Conservation (phyloP, 2,113 vertebrate species). For the Nothobranchius kuhntae region DNA sequence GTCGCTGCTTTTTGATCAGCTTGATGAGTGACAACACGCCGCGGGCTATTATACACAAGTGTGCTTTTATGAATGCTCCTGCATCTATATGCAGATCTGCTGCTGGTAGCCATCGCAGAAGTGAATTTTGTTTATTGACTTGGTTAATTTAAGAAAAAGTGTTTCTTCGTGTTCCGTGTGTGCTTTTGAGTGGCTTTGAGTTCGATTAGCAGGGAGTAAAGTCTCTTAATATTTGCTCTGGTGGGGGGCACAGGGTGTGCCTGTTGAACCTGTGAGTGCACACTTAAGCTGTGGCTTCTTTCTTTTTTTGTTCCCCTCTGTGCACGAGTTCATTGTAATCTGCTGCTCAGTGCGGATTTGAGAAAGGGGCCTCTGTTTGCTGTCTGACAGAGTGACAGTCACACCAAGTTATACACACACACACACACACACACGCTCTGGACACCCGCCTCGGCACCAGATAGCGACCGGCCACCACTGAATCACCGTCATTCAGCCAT, state of each 20-base stretch:
- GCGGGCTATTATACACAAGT: slow-evolving; percentile 62
- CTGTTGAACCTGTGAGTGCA: slow-evolving; percentile 64
- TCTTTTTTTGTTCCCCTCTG: slow-evolving; percentile 52
- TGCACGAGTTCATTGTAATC: slow-evolving; percentile 67
- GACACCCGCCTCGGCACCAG: slow-evolving; percentile 72
- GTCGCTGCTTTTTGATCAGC: slow-evolving; percentile 70
- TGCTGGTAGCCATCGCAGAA: slow-evolving; percentile 15
- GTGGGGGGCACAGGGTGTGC: slow-evolving; percentile 49
- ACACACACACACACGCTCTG: slow-evolving; percentile 27
- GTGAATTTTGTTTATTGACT: slow-evolving; percentile 34
- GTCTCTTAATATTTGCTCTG: slow-evolving; percentile 65
- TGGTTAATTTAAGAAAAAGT: slow-evolving; percentile 43
- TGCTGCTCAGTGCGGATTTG: slow-evolving; percentile 60
- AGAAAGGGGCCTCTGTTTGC: slow-evolving; percentile 73
- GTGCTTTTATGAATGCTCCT: slow-evolving; percentile 56
- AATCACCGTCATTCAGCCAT: slow-evolving; percentile 68
- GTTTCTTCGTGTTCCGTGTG: slow-evolving; percentile 42
- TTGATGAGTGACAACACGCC: slow-evolving; percentile 73
- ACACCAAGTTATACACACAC: slow-evolving; percentile 56
- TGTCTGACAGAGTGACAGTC: slow-evolving; percentile 64
- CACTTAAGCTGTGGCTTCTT: slow-evolving; percentile 53
- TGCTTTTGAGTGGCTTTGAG: slow-evolving; percentile 50
- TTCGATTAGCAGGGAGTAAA: slow-evolving; percentile 64
- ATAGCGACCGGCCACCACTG: slow-evolving; percentile 69
- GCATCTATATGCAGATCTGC: slow-evolving; percentile 65